phyloP scores from a whole-genome alignment of 2,888 invertebrate species.

The Chrysotoxum bicinctum region DNA sequence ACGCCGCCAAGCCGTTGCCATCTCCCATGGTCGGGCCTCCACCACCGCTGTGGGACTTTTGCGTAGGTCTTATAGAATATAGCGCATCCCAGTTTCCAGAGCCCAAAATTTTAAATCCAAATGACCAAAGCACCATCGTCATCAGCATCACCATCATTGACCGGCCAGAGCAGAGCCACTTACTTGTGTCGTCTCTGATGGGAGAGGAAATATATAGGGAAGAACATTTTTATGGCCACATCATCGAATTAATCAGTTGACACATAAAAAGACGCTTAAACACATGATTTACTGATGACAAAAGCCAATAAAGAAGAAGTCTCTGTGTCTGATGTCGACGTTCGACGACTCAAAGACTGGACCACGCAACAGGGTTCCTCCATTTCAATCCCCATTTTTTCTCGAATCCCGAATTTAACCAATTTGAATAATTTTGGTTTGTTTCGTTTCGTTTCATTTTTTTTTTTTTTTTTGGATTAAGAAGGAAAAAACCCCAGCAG shows the following conservation, averaged over 20 bases:
- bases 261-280: conserved; percentile 73
- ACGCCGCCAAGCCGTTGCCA: conserved; percentile 14
- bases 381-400: neutral
- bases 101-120: conserved; percentile 22
- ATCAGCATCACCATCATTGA: conserved; percentile 1
- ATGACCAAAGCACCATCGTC: conserved; percentile 24
- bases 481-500: neutral
- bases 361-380: conserved; percentile 68
- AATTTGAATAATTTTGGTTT: conserved; percentile 52
- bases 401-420: neutral
- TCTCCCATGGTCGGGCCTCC: conserved; percentile 36
- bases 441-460: neutral
- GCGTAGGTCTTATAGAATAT: conserved; percentile 55
- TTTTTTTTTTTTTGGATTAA: conserved; percentile 6
- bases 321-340: conserved; percentile 40
- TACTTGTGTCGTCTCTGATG: neutral
- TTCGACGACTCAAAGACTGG: conserved; percentile 32
- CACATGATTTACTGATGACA: conserved; percentile 72
- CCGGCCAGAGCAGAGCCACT: conserved; percentile 7
- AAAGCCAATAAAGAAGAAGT: conserved; percentile 70
- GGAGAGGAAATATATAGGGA: neutral
- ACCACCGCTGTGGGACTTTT: conserved; percentile 44
- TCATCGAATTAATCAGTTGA: conserved; percentile 73
- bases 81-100: neutral
- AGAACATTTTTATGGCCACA: conserved; percentile 61